Conservation (phyloP, 2,888 invertebrate genomes). For the Meteorus colon region DNA sequence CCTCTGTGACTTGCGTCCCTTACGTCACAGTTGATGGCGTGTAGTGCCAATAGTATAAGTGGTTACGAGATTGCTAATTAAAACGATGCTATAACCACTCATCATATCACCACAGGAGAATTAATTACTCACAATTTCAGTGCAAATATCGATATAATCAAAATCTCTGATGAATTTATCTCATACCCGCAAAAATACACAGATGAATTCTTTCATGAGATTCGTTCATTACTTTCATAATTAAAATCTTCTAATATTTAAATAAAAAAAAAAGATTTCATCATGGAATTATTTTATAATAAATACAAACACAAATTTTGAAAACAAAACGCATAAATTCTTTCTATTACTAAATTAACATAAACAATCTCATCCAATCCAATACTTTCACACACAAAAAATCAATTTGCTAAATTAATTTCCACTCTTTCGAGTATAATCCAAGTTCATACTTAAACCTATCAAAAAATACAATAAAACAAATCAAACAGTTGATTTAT, state of each 20-base stretch:
- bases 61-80: constrained; percentile 4
- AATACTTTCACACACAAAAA: too few species aligned
- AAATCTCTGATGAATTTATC: too few species aligned
- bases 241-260: too few species aligned
- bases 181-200: too few species aligned
- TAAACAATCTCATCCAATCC: too few species aligned
- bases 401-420: not conserved
- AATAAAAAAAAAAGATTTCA: too few species aligned
- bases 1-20: constrained; percentile 7
- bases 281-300: too few species aligned
- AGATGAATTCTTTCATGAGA: not conserved
- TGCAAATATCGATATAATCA: not conserved
- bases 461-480: not conserved
- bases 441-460: too few species aligned
- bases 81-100: not conserved
- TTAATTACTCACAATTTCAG: not conserved
- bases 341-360: too few species aligned
- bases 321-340: too few species aligned
- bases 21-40: not conserved
- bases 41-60: not conserved
- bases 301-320: too few species aligned
- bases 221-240: not conserved
- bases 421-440: too few species aligned
- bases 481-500: not conserved
- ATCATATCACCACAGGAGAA: not conserved